Percentiles rank a stretch among this genome's conserved stretches.
Evolutionary conservation across 1,140 invertebrate species (phyloP).

Genomic region (Dinoponera quadriceps): DNA sequence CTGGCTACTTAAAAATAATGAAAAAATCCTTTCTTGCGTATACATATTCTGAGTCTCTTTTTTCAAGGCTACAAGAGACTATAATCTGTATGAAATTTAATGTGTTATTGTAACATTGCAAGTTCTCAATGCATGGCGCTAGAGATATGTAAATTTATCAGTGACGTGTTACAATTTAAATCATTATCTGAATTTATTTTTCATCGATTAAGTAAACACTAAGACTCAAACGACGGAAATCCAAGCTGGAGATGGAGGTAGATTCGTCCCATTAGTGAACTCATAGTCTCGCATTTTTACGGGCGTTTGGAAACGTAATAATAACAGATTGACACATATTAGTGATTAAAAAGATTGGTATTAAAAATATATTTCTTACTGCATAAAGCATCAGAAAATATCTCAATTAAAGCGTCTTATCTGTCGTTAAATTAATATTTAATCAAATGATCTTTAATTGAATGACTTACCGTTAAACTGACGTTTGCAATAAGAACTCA

Average conservation of each 20-base stretch:
- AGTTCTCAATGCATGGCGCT: neutral
- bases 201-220: neutral
- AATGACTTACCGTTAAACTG: neutral
- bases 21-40: no score
- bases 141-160: constrained; percentile 4
- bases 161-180: neutral
- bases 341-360: neutral
- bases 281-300: no score
- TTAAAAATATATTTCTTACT: neutral
- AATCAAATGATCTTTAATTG: neutral
- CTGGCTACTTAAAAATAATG: neutral
- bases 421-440: neutral
- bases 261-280: no score
- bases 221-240: neutral
- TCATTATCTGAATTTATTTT: neutral
- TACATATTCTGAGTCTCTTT: neutral
- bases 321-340: neutral
- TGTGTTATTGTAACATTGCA: neutral
- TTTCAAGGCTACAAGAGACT: neutral
- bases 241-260: no score
- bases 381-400: neutral
- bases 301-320: no score
- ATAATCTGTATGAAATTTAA: neutral
- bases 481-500: neutral
- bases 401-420: neutral